Base-by-base conservation (phyloP, 2,797 vertebrate species). In the Trichosurus vulpecula region DNA sequence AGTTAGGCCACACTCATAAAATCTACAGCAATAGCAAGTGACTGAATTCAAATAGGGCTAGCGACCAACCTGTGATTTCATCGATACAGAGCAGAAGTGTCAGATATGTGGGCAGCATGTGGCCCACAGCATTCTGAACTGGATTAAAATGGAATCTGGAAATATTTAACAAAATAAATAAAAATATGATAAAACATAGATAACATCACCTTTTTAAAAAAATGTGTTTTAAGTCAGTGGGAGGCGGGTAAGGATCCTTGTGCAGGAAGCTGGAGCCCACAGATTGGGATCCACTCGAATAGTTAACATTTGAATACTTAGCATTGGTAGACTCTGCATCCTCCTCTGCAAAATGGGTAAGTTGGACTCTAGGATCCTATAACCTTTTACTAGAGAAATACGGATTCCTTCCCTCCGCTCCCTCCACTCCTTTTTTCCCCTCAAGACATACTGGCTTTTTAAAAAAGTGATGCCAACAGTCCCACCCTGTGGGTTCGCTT, bases 391-490 rank as follows among this genome's bases (percentile, higher is more conserved):
- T 81, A 16, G n/a, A 81, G 19, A 81, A n/a, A 74, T 74, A 22
- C 47, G 19, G 19, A 16, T 25, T 51, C 9, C 25, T 87, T 9
- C 31, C 10, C 19, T 29, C n/a, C n/a, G 22, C 22, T 81, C 22
- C 47, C n/a, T 6, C 66, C 91, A 90, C 35, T 94, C 55, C 92
- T 13, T 91, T 90, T 89, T 95, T 61, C 52, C 31, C 14, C 61
- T 95, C 47, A 51, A 91, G 14, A 58, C 22, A 31, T 27, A 56
- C 1, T 52, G 16, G 9, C 3, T 81, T 96, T 92, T 92, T 58
- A 47, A 47, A 93, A 97, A 74, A 93, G 74, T 31, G 54, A 35
- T 94, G 66, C 12, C 27, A 92, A 11, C 22, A 41, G 91, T 91
- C 51, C 25, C 91, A 41, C 27, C 51, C 55, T 25, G 66, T 27